These are phyloP conservation scores for Perca flavescens DNA, from an alignment of 2,113 vertebrate genomes.

Conservation along the genomic window DNA sequence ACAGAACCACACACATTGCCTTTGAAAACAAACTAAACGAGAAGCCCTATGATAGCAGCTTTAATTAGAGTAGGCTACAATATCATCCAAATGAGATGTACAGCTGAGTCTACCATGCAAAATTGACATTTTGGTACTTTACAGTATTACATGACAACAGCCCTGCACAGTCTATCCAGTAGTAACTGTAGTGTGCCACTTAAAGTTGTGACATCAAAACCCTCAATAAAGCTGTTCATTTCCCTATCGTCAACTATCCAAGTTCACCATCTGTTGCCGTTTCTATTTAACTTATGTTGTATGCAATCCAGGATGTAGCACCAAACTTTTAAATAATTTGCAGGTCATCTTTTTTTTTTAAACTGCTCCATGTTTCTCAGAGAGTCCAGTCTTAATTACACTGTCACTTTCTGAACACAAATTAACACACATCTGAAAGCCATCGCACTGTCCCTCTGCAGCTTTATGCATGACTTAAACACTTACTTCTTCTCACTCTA, in stretches of 20 bases:
- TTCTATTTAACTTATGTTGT: constrained; percentile 11
- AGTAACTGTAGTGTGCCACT: constrained; percentile 4
- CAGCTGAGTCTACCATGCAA: constrained; percentile 33
- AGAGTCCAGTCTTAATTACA: constrained; percentile 5
- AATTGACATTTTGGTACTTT: constrained; percentile 29
- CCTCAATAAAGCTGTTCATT: constrained; percentile 17
- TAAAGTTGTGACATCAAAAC: constrained; percentile 29
- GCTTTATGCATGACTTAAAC: neutral
- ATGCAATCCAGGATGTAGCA: neutral
- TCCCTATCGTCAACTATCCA: constrained; percentile 1
- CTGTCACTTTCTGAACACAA: neutral
- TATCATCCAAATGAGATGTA: constrained; percentile 13
- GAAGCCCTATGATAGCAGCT: neutral
- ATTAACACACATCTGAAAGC: constrained; percentile 9
- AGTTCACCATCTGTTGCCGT: constrained; percentile 26
- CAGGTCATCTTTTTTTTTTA: neutral
- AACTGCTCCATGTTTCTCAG: neutral
- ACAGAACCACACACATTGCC: neutral
- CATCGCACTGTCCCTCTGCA: neutral
- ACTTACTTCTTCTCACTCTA: neutral
- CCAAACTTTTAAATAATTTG: neutral
- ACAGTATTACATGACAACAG: constrained; percentile 33
- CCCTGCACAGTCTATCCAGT: neutral
- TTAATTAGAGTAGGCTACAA: constrained; percentile 13
- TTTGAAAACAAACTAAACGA: constrained; percentile 31